These are phyloP conservation scores for Hafferia zeledoni DNA, from an alignment of 2,797 vertebrate genomes.

Conservation along the genomic window DNA sequence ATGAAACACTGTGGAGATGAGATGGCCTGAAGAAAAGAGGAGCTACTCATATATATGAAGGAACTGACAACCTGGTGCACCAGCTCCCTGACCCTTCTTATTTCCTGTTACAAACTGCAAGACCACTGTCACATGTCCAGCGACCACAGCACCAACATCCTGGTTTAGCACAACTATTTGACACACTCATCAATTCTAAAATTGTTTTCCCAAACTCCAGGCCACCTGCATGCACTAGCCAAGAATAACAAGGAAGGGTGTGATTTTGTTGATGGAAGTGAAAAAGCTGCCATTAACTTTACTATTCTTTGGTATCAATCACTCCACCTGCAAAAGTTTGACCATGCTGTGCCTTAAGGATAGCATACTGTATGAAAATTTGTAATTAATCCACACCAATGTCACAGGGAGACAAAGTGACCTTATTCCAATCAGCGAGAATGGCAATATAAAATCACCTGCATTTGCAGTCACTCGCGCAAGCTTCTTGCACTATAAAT, in stretches of 20 bases:
- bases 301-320: not conserved
- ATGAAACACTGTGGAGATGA: not conserved
- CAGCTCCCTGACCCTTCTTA: too few relatives aligned
- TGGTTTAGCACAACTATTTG: not conserved
- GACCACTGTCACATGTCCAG: not conserved
- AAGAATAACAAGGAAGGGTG: not conserved
- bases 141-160: not conserved
- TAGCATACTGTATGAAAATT: not conserved
- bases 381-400: constrained; percentile 28
- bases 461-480: not conserved
- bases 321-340: not conserved
- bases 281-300: not conserved
- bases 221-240: not conserved
- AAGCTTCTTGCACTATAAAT: constrained; percentile 7
- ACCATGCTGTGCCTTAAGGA: not conserved
- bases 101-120: not conserved
- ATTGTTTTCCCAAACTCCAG: not conserved
- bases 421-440: constrained; percentile 3
- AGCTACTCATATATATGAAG: not conserved
- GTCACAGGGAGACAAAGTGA: not conserved
- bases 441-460: not conserved
- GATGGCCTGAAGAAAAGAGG: not conserved
- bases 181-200: not conserved
- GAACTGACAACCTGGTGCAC: not conserved
- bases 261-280: not conserved